Percentiles rank a stretch among this genome's conserved stretches.
phyloP scores from a whole-genome alignment of 2,797 vertebrate species.

The Ciconia nigra region DNA sequence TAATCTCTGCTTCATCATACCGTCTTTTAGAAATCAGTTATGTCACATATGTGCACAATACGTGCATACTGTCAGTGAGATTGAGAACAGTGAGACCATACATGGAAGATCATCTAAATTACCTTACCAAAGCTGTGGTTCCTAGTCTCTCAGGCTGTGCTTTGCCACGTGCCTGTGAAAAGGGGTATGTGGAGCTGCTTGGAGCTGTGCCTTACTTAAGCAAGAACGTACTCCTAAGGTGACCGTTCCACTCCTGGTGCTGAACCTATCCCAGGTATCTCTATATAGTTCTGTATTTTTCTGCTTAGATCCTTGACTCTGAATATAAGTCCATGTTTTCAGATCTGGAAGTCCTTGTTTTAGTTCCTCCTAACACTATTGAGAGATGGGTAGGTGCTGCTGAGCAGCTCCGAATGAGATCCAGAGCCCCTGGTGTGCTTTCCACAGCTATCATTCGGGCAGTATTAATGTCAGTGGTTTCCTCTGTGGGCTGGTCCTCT shows the following conservation, averaged over 20 bases:
- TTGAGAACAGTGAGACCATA: background rate
- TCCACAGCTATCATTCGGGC: background rate
- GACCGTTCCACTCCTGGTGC: background rate
- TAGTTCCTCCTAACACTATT: background rate
- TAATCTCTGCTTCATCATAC: background rate
- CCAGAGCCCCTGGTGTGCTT: background rate
- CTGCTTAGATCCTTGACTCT: background rate
- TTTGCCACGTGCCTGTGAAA: background rate
- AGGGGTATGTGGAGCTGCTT: background rate
- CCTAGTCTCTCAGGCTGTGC: background rate
- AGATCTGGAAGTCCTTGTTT: background rate
- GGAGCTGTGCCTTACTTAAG: background rate
- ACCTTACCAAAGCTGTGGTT: background rate
- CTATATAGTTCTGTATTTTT: background rate
- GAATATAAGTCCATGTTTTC: background rate
- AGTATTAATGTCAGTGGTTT: background rate
- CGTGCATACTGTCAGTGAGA: background rate
- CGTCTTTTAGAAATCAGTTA: background rate
- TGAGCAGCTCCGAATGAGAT: background rate
- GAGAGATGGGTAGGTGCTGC: background rate
- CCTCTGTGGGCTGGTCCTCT: background rate
- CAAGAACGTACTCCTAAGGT: background rate
- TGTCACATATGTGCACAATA: background rate
- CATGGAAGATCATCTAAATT: background rate
- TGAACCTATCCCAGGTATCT: background rate